These are phyloP conservation scores for Oreochromis tanganicae DNA, from an alignment of 2,113 vertebrate genomes.

Conservation along the genomic window DNA sequence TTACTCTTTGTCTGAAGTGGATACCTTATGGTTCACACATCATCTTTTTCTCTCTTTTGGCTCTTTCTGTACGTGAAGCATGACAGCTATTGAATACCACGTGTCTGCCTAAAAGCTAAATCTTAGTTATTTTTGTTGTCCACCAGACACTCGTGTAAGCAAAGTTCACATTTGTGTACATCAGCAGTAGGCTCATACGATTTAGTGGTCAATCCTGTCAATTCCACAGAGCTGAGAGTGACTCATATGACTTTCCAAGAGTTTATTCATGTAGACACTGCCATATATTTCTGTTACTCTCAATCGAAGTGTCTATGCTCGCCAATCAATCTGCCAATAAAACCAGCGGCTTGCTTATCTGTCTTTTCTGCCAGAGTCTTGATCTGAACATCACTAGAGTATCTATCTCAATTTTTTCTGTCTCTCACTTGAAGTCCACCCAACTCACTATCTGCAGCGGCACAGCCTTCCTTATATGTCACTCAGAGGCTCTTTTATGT, in stretches of 20 bases:
- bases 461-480: conserved; percentile 42
- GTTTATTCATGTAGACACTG: not conserved
- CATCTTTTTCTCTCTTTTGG: not conserved
- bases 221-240: not conserved
- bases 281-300: not conserved
- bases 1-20: conserved; percentile 25
- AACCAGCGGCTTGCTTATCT: conserved; percentile 20
- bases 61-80: not conserved
- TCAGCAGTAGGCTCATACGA: not conserved
- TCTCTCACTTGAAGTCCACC: conserved; percentile 36
- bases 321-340: conserved; percentile 33
- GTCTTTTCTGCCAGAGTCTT: conserved; percentile 26
- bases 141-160: not conserved
- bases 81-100: not conserved
- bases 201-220: not conserved
- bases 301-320: not conserved
- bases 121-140: not conserved
- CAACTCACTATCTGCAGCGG: conserved; percentile 52
- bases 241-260: not conserved
- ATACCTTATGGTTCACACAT: not conserved
- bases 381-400: conserved; percentile 46
- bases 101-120: not conserved
- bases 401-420: conserved; percentile 40
- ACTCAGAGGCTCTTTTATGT: conserved; percentile 53
- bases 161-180: not conserved